phyloP scores from a whole-genome alignment of 2,113 vertebrate genomes.

The Oriolus oriolus region DNA sequence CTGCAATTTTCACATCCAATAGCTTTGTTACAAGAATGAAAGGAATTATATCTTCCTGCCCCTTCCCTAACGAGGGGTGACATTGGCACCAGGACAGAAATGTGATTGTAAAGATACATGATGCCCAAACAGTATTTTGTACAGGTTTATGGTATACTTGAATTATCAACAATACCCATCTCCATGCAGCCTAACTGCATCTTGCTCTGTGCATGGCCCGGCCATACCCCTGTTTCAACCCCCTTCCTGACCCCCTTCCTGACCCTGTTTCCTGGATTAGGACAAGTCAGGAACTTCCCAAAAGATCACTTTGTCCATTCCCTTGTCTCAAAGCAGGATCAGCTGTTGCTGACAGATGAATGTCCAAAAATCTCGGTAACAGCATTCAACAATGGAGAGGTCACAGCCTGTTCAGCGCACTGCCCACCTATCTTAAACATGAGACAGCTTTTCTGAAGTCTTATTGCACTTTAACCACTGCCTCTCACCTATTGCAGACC shows the following conservation, averaged over 20 bases:
- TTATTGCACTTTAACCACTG: background rate
- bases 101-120: accelerated
- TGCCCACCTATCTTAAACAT: background rate
- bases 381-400: accelerated
- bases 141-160: background rate
- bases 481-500: background rate
- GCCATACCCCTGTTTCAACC: background rate
- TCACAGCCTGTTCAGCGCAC: background rate
- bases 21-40: background rate
- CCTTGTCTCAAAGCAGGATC: background rate
- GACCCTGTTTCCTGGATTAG: background rate
- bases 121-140: background rate
- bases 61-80: background rate
- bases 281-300: background rate
- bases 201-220: background rate
- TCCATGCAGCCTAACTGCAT: background rate
- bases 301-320: background rate
- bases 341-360: background rate
- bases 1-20: background rate
- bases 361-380: background rate
- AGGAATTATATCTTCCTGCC: background rate
- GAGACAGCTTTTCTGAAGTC: background rate
- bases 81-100: background rate
- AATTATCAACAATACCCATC: background rate
- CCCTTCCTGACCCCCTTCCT: accelerated